Base-by-base conservation (phyloP, 2,888 invertebrate species). In the Colletes collaris region DNA sequence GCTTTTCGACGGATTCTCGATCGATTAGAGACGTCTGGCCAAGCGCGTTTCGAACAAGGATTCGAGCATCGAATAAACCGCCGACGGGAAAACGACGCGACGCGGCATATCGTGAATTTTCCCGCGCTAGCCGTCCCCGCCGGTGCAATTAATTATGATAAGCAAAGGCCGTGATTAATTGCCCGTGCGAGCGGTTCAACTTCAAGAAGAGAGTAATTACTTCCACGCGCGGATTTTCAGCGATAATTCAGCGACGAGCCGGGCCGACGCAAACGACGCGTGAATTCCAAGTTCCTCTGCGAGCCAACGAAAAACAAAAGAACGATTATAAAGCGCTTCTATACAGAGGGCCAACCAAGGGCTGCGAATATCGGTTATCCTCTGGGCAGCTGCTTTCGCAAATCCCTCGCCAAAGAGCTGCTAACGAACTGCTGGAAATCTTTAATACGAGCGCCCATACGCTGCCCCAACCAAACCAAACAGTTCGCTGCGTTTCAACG, bases 91-190 rank as follows among this genome's bases (percentile, higher is more conserved):
- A 8, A 44, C 65, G 65, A 27, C n/a, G 27, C 19, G 37, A 11
- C 64, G 37, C 16, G 44, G 46, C 44, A 46, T 46, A 55, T 74
- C 58, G 67, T 44, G 40, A 46, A 35, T 19, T 64, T 49, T 60
- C 59, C n/a, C 27, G 0, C 27, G 27, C 27, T 27, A 27, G 27
- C 27, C 27, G 27, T 44, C 44, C 6, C 8, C 56, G 44, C 19
- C 53, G 11, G 53, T 46, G 66, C 71, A 67, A 86, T 82, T 86
- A 84, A 86, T 86, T 84, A 78, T 76, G 82, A 86, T 86, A 86
- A 86, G 79, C 86, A 82, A 62, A 37, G 40, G 46, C 75, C 62
- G 16, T 76, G 86, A 86, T 86, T 86, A 84, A 86, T 86, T 70
- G 69, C 63, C 60, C 49, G 65, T 56, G 70, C 27, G 40, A 37